phyloP scores from a whole-genome alignment of 1,140 invertebrate species.

The Eueides isabella region DNA sequence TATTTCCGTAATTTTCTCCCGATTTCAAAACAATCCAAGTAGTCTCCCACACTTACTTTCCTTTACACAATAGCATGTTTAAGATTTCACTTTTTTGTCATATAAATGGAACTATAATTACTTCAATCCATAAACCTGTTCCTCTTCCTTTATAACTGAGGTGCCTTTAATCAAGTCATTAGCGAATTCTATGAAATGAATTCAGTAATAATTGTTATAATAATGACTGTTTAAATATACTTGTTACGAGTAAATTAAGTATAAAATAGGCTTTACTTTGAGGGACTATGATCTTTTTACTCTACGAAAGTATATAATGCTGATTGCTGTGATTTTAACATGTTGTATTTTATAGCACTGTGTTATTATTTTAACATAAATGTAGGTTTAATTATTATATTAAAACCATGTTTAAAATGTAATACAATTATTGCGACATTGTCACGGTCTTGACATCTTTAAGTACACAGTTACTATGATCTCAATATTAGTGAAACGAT shows the following conservation, averaged over 20 bases:
- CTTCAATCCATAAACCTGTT: conserved; percentile 44
- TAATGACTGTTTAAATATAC: not conserved
- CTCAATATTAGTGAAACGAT: not conserved
- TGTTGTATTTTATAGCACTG: no score
- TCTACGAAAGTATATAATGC: no score
- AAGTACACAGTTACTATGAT: not conserved
- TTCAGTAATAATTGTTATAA: not conserved
- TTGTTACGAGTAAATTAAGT: not conserved
- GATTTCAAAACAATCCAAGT: conserved; percentile 34
- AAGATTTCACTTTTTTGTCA: conserved; percentile 79
- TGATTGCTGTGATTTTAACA: no score
- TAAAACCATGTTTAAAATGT: not conserved
- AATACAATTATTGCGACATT: not conserved
- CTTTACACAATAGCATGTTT: conserved; percentile 70
- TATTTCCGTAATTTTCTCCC: conserved; percentile 61
- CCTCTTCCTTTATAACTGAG: conserved; percentile 55
- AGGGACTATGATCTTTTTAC: no score
- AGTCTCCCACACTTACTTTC: conserved; percentile 73
- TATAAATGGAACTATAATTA: conserved; percentile 59
- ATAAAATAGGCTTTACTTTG: not conserved
- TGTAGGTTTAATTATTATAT: not conserved
- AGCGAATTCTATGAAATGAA: not conserved
- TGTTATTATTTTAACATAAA: not conserved
- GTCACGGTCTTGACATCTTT: conserved; percentile 10
- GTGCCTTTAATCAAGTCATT: conserved; percentile 7